phyloP scores from a whole-genome alignment of 2,113 vertebrate species.

The Heptranchias perlo region DNA sequence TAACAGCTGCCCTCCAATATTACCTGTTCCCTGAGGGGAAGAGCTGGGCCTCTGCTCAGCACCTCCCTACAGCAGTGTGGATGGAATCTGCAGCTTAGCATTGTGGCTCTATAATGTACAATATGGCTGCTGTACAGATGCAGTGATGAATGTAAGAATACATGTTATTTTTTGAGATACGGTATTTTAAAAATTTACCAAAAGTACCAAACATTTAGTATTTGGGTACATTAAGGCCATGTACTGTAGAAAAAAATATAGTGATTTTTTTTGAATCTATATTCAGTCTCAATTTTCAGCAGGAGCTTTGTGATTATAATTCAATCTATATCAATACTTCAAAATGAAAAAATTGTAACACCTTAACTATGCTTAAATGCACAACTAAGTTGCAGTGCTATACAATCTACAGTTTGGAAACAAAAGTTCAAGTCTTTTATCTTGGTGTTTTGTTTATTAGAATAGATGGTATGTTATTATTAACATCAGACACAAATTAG shows the following conservation, averaged over 20 bases:
- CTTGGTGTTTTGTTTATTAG: background rate
- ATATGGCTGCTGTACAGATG: background rate
- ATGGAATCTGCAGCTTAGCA: background rate
- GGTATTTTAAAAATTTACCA: background rate
- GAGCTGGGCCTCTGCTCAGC: background rate
- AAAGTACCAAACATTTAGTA: background rate
- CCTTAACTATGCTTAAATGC: background rate
- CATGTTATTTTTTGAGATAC: background rate
- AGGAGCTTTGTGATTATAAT: background rate
- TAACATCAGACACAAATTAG: background rate
- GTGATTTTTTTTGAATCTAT: background rate
- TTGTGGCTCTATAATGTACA: background rate
- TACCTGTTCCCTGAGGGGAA: background rate
- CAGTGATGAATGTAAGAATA: background rate
- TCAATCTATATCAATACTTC: background rate
- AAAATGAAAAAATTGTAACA: background rate
- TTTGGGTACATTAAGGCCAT: background rate
- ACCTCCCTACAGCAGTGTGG: background rate
- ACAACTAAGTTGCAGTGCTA: background rate
- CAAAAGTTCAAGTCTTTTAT: background rate
- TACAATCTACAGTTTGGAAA: background rate
- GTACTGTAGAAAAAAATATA: background rate
- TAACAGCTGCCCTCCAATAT: background rate
- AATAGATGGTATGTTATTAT: background rate
- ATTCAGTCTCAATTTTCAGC: background rate